Evolutionary conservation across 1,140 invertebrate species (phyloP), one percentile per base, ranked within the genome.

Genomic region (Pseudomyrmex cubaensis): DNA sequence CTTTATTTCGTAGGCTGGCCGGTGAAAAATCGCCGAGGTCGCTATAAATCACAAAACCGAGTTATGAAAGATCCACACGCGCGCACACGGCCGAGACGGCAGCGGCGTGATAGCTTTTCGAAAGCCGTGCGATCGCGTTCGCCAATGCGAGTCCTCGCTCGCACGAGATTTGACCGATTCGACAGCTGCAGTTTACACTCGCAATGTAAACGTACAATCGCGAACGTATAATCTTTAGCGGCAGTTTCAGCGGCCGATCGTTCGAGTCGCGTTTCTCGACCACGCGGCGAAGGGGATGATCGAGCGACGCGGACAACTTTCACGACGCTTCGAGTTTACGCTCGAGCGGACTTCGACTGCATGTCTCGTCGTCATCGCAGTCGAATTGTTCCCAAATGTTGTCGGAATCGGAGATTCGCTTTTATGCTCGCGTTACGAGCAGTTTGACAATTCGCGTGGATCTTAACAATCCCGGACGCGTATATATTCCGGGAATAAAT

Each of bases 21-120:
- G 87, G 84, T 89, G 87, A 89, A 89, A 89, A 89, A 89, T 89
- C 84, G 76, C 84, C 87, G 69, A 54, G 57, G 64, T 22, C 22
- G 87, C 87, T 74, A 89, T 89, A 89, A 89, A 89, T 89, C 87
- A 89, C 75, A 54, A 72, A 35, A 82, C 70, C 46, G 84, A 85
- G 83, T 88, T 88, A 88, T 88, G 83, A 88, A 88, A 86, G 85
- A 89, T 89, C 86, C 87, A 70, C 87, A 87, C 86, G 61, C 78
- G 61, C 82, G 50, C 59, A 48, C 56, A 75, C 72, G 62, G 72
- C 56, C 66, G 57, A 84, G 61, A 67, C 78, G 73, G 77, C 69
- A 2, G 83, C 84, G 83, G 82, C 86, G 63, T 77, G 69, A 89
- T 88, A 80, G 64, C 48, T 78, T 35, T 80, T 85, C 70, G 85